Evolutionary conservation across 2,888 invertebrate genomes (phyloP).

Genomic region (Rambutsinella grinnellia): DNA sequence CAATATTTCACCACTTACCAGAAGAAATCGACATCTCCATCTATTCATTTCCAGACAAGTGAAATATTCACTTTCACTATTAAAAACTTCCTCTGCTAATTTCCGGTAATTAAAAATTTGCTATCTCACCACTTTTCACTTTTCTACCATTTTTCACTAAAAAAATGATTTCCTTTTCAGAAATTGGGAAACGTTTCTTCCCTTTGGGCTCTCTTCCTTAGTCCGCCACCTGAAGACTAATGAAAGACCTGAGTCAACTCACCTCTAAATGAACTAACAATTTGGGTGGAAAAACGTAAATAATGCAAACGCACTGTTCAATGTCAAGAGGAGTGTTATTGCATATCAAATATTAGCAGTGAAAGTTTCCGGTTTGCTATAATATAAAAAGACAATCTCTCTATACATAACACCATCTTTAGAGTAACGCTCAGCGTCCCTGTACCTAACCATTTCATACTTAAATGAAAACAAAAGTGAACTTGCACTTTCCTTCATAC

Average conservation of each 20-base stretch:
- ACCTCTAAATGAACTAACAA: conserved; percentile 6
- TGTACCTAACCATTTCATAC: too few relatives aligned
- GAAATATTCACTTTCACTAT: not conserved
- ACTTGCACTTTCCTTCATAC: conserved; percentile 50
- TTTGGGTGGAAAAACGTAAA: not conserved
- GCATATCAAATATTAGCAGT: too few relatives aligned
- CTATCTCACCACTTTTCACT: too few relatives aligned
- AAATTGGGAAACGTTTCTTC: not conserved
- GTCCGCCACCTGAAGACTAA: conserved; percentile 28
- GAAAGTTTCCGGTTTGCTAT: conserved; percentile 63
- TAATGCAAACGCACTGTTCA: conserved; percentile 9
- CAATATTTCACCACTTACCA: conserved; percentile 48
- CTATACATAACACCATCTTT: too few relatives aligned
- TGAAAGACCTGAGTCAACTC: conserved; percentile 22
- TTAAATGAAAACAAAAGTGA: conserved; percentile 42
- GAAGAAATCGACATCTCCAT: conserved; percentile 43
- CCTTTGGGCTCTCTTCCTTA: not conserved
- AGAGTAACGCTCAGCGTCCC: too few relatives aligned
- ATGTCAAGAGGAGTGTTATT: conserved; percentile 51
- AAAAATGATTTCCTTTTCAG: not conserved
- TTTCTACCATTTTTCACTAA: conserved; percentile 6
- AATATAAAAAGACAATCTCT: too few relatives aligned
- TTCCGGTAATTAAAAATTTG: too few relatives aligned
- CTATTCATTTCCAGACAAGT: conserved; percentile 28
- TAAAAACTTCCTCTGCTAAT: too few relatives aligned